A percentile compares a stretch with the other conserved stretches of the same genome.
phyloP scores from a whole-genome alignment of 2,113 vertebrate species.

The Bos indicus region DNA sequence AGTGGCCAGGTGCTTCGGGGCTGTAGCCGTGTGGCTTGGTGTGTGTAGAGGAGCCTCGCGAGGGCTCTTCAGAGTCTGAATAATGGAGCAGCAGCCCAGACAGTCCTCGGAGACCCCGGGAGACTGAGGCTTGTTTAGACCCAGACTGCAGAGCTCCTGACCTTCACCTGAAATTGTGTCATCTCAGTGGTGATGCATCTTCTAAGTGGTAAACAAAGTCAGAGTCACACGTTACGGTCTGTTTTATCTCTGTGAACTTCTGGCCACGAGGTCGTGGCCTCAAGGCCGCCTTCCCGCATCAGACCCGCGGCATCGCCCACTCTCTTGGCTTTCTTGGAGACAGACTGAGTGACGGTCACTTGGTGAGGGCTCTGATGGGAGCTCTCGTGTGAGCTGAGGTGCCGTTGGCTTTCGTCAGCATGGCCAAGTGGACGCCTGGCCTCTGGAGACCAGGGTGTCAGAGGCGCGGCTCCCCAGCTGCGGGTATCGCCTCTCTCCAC shows the following conservation, averaged over 20 bases:
- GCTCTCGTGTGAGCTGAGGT: neutral
- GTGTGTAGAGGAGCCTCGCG: accelerated
- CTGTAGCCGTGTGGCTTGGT: accelerated
- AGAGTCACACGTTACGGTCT: neutral
- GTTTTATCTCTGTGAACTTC: neutral
- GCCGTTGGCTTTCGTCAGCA: too few species aligned
- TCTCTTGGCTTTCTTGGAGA: neutral
- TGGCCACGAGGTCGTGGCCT: neutral
- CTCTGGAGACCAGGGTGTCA: too few species aligned
- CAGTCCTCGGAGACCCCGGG: neutral
- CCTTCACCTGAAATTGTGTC: neutral
- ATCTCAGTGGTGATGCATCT: neutral
- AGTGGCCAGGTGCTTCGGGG: too few species aligned
- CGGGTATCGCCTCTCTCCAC: neutral
- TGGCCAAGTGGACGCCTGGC: neutral
- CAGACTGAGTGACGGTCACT: too few species aligned
- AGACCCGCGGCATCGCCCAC: accelerated
- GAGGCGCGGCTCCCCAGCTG: neutral
- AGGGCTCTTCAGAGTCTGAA: neutral
- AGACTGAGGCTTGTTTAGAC: neutral
- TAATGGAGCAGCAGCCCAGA: accelerated
- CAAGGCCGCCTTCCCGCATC: neutral
- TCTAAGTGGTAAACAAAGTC: neutral
- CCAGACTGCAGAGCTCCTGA: neutral
- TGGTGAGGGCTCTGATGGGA: neutral